Base-by-base conservation (phyloP, 1,140 invertebrate species). In the Calephelis nemesis region DNA sequence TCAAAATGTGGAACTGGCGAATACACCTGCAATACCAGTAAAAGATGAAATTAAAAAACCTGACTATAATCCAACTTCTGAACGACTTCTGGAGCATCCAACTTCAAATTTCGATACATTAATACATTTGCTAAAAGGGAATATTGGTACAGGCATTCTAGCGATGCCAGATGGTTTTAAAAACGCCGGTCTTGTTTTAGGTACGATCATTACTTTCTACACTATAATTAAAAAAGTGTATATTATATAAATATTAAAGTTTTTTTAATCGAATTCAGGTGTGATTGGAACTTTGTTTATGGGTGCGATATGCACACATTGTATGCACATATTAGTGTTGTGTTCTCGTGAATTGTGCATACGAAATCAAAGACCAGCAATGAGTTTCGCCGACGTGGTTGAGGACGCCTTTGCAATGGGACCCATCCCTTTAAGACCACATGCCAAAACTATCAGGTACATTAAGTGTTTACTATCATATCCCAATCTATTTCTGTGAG, bases 111-210 rank as follows among this genome's bases (percentile, higher is more conserved):
- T 95, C 62, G 96, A 97, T 77, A 96, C 96, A 0, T 92, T 96
- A 83, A 94, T 97, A 63, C 96, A 97, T 92, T 89, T 97, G 68
- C 87, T 97, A 9, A 97, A 97, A 92, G 96, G 96, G 19, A 97
- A 97, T 82, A 95, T 97, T 77, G 96, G 96, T 11, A 97, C 96
- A 9, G 97, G 97, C 4, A 96, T 97, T 71, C 82, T 97, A 73
- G 95, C 96, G 62, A 97, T 98, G 96, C 96, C 97, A 52, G 95
- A 97, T 92, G 97, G 96, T 52, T 96, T 97, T 78, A 94, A 94
- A 90, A 97, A 95, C 90, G 94, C 96, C 67, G 97, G 97, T 15
- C 90, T 97, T 68, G 93, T 94, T 71, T 92, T 96, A 65, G 96
- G 95, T 84, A 92, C 89, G 75, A 84, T 49, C 9, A 58, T 11